These are phyloP conservation scores for Psettodes erumei DNA, from an alignment of 2,113 vertebrate species.

Conservation along the genomic window DNA sequence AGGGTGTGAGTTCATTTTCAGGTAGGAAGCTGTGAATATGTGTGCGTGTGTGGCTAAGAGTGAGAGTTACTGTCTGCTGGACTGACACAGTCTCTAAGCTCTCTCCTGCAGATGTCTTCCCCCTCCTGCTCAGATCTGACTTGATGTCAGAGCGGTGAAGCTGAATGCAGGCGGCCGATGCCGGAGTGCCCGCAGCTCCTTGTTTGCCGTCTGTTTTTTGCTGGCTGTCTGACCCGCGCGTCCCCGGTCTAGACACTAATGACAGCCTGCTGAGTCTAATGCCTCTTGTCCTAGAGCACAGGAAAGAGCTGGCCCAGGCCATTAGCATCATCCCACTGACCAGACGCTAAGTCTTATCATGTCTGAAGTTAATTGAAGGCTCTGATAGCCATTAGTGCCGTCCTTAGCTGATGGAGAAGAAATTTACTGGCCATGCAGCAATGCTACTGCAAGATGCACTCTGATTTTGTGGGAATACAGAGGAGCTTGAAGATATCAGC, in stretches of 20 bases:
- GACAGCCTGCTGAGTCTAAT: constrained; percentile 72
- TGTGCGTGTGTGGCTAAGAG: constrained; percentile 8
- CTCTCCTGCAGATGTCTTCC: constrained; percentile 36
- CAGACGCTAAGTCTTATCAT: constrained; percentile 68
- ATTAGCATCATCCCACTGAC: constrained; percentile 71
- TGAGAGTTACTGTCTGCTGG: not conserved
- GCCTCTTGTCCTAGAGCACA: constrained; percentile 58
- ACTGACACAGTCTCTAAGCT: constrained; percentile 42
- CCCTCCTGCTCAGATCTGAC: constrained; percentile 31
- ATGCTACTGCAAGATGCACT: constrained; percentile 16
- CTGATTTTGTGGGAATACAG: constrained; percentile 14
- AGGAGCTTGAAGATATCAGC: not conserved
- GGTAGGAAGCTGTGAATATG: constrained; percentile 17
- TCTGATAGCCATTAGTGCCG: constrained; percentile 67
- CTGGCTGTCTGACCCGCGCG: constrained; percentile 67
- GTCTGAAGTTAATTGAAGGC: constrained; percentile 70
- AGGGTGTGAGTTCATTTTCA: constrained; percentile 24
- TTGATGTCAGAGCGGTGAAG: constrained; percentile 53
- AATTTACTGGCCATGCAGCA: constrained; percentile 36
- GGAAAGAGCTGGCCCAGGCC: constrained; percentile 62
- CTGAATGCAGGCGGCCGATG: constrained; percentile 30
- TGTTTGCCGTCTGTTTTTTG: constrained; percentile 59
- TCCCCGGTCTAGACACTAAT: constrained; percentile 76
- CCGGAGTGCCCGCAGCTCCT: constrained; percentile 48
- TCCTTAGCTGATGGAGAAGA: constrained; percentile 61